These are phyloP conservation scores for Periophthalmodon schlosseri DNA, from an alignment of 2,113 vertebrate species.

Conservation along the genomic window DNA sequence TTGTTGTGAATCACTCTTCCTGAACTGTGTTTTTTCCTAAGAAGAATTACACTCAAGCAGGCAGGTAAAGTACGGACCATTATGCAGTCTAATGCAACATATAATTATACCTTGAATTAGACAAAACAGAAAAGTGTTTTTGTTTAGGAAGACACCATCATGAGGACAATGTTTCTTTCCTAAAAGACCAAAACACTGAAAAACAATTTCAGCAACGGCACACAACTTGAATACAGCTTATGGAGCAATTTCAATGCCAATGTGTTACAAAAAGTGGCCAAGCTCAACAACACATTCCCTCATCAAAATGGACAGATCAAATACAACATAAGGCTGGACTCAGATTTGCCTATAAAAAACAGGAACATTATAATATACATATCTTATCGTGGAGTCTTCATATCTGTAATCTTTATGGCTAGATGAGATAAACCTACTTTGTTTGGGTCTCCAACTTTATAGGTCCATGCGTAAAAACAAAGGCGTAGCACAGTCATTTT, in stretches of 20 bases:
- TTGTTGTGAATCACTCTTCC: slow-evolving; percentile 49
- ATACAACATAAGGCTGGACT: background rate
- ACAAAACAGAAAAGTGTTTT: background rate
- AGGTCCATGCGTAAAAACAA: background rate
- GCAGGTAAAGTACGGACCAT: slow-evolving; percentile 34
- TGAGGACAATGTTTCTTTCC: background rate
- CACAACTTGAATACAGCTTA: background rate
- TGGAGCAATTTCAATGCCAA: background rate
- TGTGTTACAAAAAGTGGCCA: no score
- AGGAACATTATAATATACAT: slow-evolving; percentile 47
- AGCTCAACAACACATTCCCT: no score
- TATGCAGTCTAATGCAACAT: slow-evolving; percentile 32
- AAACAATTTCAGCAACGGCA: background rate
- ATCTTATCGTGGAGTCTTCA: slow-evolving; percentile 49
- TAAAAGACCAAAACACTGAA: background rate
- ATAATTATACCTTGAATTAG: slow-evolving; percentile 13
- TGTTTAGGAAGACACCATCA: slow-evolving; percentile 11
- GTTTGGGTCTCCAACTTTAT: background rate
- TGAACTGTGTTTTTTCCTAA: slow-evolving; percentile 15
- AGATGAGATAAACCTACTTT: slow-evolving; percentile 22
- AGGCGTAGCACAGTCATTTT: background rate
- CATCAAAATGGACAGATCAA: background rate
- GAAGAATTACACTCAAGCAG: slow-evolving; percentile 37
- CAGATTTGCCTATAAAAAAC: slow-evolving; percentile 10
- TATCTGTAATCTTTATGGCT: slow-evolving; percentile 39